Percentiles rank a stretch among this genome's conserved stretches.
phyloP scores from a whole-genome alignment of 2,113 vertebrate genomes.

The Rhea americana region DNA sequence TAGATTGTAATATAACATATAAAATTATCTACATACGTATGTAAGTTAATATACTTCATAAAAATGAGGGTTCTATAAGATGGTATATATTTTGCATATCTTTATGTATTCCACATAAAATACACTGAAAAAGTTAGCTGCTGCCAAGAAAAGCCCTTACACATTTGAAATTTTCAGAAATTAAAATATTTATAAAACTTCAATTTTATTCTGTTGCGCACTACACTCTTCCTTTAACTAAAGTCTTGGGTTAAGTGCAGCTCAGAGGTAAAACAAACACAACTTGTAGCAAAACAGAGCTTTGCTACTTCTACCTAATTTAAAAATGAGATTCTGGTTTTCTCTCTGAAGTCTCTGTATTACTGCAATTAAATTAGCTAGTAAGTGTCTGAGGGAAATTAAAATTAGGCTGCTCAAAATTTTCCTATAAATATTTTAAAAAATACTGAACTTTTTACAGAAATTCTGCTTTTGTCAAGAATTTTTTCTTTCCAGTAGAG shows the following conservation, averaged over 20 bases:
- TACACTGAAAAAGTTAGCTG: background rate
- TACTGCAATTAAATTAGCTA: background rate
- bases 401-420: background rate
- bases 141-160: background rate
- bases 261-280: background rate
- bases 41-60: background rate
- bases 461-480: background rate
- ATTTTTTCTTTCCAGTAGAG: background rate
- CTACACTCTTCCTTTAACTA: background rate
- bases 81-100: fast-evolving
- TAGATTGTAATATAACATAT: background rate
- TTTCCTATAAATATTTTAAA: background rate
- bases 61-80: background rate
- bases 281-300: background rate
- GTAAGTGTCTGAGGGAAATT: background rate
- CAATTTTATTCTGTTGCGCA: background rate
- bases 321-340: background rate
- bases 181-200: background rate
- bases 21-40: background rate
- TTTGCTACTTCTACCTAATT: background rate
- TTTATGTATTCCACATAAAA: background rate
- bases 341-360: background rate
- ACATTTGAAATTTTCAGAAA: background rate
- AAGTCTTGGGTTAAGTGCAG: background rate
- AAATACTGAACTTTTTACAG: fast-evolving